These are phyloP conservation scores for Gari tellinella DNA, from an alignment of 2,888 invertebrate species.

Conservation along the genomic window DNA sequence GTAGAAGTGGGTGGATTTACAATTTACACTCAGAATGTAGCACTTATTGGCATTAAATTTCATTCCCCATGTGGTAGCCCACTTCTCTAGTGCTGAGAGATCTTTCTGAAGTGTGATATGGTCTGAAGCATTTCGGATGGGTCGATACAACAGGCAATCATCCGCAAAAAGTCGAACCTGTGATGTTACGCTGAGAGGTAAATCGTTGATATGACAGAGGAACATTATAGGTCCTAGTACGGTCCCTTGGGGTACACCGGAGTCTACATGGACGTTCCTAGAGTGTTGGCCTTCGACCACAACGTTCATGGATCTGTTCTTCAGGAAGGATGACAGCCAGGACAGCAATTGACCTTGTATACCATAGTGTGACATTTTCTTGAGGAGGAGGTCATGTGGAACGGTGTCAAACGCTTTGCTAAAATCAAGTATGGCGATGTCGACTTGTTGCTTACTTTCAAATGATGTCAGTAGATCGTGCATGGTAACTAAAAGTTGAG, in stretches of 20 bases:
- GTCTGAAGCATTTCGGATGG: neutral
- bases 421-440: slow-evolving; percentile 31
- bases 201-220: slow-evolving; percentile 26
- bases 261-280: slow-evolving; percentile 9
- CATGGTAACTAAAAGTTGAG: slow-evolving; percentile 15
- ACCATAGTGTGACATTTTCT: slow-evolving; percentile 23
- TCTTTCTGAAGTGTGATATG: slow-evolving; percentile 1
- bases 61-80: slow-evolving; percentile 4
- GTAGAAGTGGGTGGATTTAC: slow-evolving; percentile 4
- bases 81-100: neutral
- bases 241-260: slow-evolving; percentile 19
- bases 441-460: slow-evolving; percentile 21
- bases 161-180: slow-evolving; percentile 30
- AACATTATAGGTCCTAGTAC: slow-evolving; percentile 25
- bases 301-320: slow-evolving; percentile 20
- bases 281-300: slow-evolving; percentile 18
- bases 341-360: slow-evolving; percentile 10
- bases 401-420: slow-evolving; percentile 28
- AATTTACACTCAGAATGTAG: neutral
- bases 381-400: slow-evolving; percentile 14
- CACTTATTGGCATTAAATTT: slow-evolving; percentile 2
- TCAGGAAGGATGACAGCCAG: slow-evolving; percentile 27
- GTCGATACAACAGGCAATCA: slow-evolving; percentile 36
- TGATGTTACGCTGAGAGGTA: slow-evolving; percentile 24
- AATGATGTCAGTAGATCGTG: slow-evolving; percentile 18